Conservation (phyloP, 2,888 invertebrate species). For the Tillus elongatus region DNA sequence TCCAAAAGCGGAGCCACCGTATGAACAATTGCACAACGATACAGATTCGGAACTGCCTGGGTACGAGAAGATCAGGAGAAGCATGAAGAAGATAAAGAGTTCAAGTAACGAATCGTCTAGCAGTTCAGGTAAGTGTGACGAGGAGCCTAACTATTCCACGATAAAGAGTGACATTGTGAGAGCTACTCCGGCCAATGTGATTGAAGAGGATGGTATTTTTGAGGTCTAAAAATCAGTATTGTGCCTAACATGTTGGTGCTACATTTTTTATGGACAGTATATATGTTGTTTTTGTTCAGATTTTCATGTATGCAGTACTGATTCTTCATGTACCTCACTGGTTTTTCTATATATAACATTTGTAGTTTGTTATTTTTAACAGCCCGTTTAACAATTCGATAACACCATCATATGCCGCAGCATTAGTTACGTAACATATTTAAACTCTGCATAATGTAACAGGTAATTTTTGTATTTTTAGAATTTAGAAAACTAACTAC, state of each 20-base stretch:
- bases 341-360: no score
- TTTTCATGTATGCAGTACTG: no score
- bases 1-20: conserved; percentile 38
- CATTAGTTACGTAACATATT: no score
- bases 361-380: no score
- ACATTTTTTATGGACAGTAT: neutral
- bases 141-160: conserved; percentile 13
- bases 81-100: no score
- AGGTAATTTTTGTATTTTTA: no score
- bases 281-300: neutral
- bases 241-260: conserved; percentile 13
- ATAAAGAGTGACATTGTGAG: conserved; percentile 17
- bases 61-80: conserved; percentile 28
- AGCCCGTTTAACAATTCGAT: no score
- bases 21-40: conserved; percentile 25
- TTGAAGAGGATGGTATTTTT: conserved; percentile 31
- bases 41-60: conserved; percentile 27
- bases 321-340: no score
- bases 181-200: conserved; percentile 22
- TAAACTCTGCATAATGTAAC: no score
- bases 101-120: conserved; percentile 15
- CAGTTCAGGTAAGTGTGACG: conserved; percentile 10
- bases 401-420: no score
- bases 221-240: conserved; percentile 26
- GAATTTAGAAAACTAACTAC: no score